Evolutionary conservation across 2,888 invertebrate genomes (phyloP).

Genomic region (Phrixothrix hirtus): DNA sequence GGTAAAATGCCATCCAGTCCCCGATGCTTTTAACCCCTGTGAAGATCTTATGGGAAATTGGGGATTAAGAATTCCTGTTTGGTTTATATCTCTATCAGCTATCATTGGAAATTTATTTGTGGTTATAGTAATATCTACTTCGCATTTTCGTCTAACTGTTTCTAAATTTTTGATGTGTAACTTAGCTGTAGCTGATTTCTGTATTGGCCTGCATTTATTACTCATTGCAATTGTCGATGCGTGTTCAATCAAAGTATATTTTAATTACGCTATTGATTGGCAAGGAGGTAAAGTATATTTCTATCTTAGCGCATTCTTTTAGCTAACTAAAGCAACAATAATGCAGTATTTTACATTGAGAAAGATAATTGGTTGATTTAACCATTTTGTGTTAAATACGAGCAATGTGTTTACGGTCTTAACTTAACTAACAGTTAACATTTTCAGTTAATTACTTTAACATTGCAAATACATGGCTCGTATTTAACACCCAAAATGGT

Average conservation of each 20-base stretch:
- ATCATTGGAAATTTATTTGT: slow-evolving; percentile 69
- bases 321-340: too few relatives aligned
- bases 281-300: slow-evolving; percentile 67
- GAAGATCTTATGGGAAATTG: slow-evolving; percentile 68
- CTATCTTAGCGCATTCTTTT: too few relatives aligned
- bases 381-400: too few relatives aligned
- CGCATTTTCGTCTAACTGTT: slow-evolving; percentile 58
- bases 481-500: too few relatives aligned
- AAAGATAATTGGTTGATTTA: too few relatives aligned
- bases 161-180: slow-evolving; percentile 69
- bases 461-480: too few relatives aligned
- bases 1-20: slow-evolving; percentile 59
- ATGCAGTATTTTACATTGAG: too few relatives aligned
- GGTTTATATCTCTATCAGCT: slow-evolving; percentile 64
- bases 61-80: slow-evolving; percentile 62
- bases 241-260: slow-evolving; percentile 66
- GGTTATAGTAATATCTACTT: slow-evolving; percentile 61
- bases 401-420: too few relatives aligned
- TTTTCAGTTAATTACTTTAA: too few relatives aligned
- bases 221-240: slow-evolving; percentile 66
- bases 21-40: slow-evolving; percentile 67
- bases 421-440: too few relatives aligned
- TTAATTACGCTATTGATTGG: slow-evolving; percentile 71
- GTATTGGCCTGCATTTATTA: slow-evolving; percentile 68
- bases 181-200: slow-evolving; percentile 68